These are phyloP conservation scores for Papio anubis DNA, from an alignment of 2,113 vertebrate species.

Conservation along the genomic window DNA sequence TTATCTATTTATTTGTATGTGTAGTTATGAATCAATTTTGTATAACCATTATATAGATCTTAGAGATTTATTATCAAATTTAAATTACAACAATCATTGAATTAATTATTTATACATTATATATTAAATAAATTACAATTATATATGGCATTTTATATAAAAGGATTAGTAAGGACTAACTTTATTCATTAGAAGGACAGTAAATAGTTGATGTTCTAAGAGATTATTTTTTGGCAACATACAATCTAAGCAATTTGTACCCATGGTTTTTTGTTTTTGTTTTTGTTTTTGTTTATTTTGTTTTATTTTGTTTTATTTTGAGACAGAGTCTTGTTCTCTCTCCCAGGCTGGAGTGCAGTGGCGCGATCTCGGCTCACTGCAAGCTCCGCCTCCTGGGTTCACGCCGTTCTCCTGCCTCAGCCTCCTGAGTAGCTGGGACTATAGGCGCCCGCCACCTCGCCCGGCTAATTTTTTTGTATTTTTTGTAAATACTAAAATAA, in stretches of 20 bases:
- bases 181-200: not conserved
- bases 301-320: too few relatives aligned
- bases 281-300: too few relatives aligned
- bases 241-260: not conserved
- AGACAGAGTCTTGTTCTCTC: too few relatives aligned
- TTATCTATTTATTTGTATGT: not conserved
- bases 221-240: not conserved
- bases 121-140: not conserved
- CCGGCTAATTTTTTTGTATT: too few relatives aligned
- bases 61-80: not conserved
- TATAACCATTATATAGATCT: not conserved
- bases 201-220: constrained; percentile 23
- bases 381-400: too few relatives aligned
- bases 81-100: not conserved
- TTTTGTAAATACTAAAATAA: too few relatives aligned
- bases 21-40: not conserved
- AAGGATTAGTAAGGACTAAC: not conserved
- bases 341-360: too few relatives aligned
- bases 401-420: too few relatives aligned
- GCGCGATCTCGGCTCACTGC: too few relatives aligned
- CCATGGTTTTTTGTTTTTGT: not conserved
- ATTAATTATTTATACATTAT: not conserved
- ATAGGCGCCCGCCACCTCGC: too few relatives aligned
- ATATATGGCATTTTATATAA: not conserved
- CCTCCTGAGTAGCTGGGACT: too few relatives aligned